A percentile compares a stretch with the other conserved stretches of the same genome.
These are phyloP conservation scores for Nesogale talazaci DNA, from an alignment of 2,113 vertebrate genomes.

Conservation along the genomic window DNA sequence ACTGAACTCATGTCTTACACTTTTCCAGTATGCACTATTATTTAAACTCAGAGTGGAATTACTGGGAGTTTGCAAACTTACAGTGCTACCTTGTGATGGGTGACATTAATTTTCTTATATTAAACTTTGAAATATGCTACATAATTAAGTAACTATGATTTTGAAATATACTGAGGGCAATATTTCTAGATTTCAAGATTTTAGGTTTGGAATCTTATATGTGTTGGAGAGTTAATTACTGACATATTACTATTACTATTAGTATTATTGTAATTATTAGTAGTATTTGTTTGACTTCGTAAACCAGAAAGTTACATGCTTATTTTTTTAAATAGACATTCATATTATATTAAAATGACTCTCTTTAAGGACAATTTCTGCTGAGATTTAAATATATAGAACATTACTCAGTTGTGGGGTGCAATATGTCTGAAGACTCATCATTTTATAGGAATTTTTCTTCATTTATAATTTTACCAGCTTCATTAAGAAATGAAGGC, in stretches of 20 bases:
- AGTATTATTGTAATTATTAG: too few relatives aligned
- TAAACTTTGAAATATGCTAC: not conserved
- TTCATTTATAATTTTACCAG: conserved; percentile 62
- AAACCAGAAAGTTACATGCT: not conserved
- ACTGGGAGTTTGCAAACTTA: not conserved
- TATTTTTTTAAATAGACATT: conserved; percentile 43
- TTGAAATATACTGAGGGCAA: not conserved
- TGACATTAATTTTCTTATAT: not conserved
- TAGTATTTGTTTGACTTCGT: not conserved
- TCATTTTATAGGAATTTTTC: conserved; percentile 47
- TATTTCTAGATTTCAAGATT: not conserved
- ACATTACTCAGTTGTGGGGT: not conserved
- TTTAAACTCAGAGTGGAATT: conserved; percentile 22
- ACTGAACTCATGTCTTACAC: not conserved
- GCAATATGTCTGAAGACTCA: conserved; percentile 50
- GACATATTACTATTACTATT: not conserved
- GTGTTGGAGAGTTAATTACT: conserved; percentile 44
- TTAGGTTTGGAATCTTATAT: not conserved
- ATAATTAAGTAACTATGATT: conserved; percentile 13
- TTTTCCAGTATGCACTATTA: not conserved
- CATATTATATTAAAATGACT: not conserved
- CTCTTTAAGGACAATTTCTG: conserved; percentile 23
- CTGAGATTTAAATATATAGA: conserved; percentile 50
- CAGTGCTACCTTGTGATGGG: not conserved
- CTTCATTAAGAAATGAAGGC: conserved; percentile 61